Conservation (phyloP, 2,113 vertebrate genomes). For the Carollia perspicillata region DNA sequence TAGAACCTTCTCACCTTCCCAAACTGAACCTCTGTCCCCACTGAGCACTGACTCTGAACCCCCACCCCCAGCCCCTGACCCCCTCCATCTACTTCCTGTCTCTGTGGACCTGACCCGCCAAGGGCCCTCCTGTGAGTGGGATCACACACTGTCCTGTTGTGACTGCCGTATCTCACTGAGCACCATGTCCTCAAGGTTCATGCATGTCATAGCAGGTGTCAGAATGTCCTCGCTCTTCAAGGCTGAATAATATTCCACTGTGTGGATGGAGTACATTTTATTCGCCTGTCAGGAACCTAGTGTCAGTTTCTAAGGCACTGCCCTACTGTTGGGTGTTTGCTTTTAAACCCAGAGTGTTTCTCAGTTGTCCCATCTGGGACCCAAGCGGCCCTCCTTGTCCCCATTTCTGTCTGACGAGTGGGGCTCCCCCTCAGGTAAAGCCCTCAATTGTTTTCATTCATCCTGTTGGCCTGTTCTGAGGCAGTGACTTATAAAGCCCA, state of each 20-base stretch:
- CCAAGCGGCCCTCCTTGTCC: neutral
- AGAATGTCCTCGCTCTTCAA: neutral
- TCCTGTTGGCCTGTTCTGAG: neutral
- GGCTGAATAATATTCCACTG: no score
- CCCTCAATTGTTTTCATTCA: neutral
- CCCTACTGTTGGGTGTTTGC: neutral
- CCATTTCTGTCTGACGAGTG: neutral
- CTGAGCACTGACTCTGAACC: neutral
- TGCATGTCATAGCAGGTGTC: neutral
- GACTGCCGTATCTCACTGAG: neutral
- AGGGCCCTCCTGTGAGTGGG: neutral
- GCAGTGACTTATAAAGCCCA: neutral
- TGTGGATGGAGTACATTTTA: rapidly evolving
- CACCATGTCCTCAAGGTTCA: rapidly evolving
- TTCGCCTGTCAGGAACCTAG: neutral
- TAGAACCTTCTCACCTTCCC: neutral
- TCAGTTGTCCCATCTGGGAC: neutral
- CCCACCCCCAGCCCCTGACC: neutral
- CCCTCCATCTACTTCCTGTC: neutral
- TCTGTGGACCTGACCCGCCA: neutral
- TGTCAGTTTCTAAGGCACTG: neutral
- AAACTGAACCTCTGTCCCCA: neutral
- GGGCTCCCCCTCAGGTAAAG: neutral
- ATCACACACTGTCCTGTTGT: neutral
- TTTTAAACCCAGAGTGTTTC: neutral